Evolutionary conservation across 2,888 invertebrate genomes (phyloP).

Genomic region (Volucella bombylans): DNA sequence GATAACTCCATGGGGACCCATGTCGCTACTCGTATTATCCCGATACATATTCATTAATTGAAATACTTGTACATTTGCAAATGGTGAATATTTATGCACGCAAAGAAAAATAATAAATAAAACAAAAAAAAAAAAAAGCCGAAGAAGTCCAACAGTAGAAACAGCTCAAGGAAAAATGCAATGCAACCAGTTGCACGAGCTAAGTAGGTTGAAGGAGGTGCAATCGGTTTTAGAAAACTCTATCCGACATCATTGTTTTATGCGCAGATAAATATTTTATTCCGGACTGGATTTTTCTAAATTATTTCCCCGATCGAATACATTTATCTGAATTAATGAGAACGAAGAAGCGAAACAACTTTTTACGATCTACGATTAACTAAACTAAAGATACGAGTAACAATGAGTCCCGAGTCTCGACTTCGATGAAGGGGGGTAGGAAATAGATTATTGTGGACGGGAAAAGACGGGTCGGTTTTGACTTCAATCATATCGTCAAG

Average conservation of each 20-base stretch:
- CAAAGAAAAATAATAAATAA: slow-evolving; percentile 44
- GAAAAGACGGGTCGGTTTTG: slow-evolving; percentile 53
- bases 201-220: slow-evolving; percentile 12
- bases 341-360: slow-evolving; percentile 53
- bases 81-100: slow-evolving; percentile 73
- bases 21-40: slow-evolving; percentile 67
- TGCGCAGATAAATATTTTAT: slow-evolving; percentile 69
- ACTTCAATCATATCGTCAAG: slow-evolving; percentile 73
- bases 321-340: slow-evolving; percentile 73
- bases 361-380: slow-evolving; percentile 34
- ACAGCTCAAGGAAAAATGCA: slow-evolving; percentile 42
- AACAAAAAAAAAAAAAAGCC: slow-evolving; percentile 5
- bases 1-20: slow-evolving; percentile 67
- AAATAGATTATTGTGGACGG: slow-evolving; percentile 5
- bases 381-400: background rate
- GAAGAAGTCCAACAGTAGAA: slow-evolving; percentile 5
- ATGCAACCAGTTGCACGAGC: slow-evolving; percentile 3
- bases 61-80: slow-evolving; percentile 69
- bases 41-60: slow-evolving; percentile 74
- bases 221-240: slow-evolving; percentile 51
- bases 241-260: slow-evolving; percentile 65
- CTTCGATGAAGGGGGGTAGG: background rate
- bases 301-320: slow-evolving; percentile 71
- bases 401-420: slow-evolving; percentile 2
- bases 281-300: slow-evolving; percentile 72